Percentiles rank a stretch among this genome's conserved stretches.
phyloP scores from a whole-genome alignment of 2,113 vertebrate genomes.

The Syngnathoides biaculeatus region DNA sequence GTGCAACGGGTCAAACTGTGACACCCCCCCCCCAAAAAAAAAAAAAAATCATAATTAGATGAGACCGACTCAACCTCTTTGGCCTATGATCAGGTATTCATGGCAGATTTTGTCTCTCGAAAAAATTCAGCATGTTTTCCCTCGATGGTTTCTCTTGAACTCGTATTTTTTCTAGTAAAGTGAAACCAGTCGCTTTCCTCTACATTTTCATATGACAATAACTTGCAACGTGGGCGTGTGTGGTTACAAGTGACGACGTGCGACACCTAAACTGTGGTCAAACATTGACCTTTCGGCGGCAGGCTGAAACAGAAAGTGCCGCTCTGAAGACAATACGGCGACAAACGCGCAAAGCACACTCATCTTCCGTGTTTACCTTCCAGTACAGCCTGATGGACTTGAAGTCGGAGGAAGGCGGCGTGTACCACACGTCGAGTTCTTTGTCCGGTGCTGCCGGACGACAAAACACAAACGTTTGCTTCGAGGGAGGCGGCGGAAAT shows the following conservation, averaged over 20 bases:
- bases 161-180: conserved; percentile 63
- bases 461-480: neutral
- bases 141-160: conserved; percentile 29
- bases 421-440: conserved; percentile 66
- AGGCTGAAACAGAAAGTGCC: conserved; percentile 10
- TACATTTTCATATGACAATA: conserved; percentile 23
- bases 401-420: conserved; percentile 8
- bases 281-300: conserved; percentile 49
- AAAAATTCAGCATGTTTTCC: neutral
- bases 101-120: neutral
- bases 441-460: conserved; percentile 50
- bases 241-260: neutral
- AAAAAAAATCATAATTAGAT: too few relatives aligned
- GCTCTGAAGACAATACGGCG: conserved; percentile 20
- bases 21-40: too few relatives aligned
- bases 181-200: conserved; percentile 69
- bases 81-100: too few relatives aligned
- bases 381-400: conserved; percentile 46
- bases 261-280: conserved; percentile 34
- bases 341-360: conserved; percentile 5
- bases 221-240: neutral
- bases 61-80: too few relatives aligned
- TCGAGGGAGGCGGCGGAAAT: neutral
- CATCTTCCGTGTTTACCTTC: conserved; percentile 44
- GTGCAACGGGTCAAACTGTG: too few relatives aligned